Conservation (phyloP, 2,113 vertebrate species). For the Ahaetulla prasina region DNA sequence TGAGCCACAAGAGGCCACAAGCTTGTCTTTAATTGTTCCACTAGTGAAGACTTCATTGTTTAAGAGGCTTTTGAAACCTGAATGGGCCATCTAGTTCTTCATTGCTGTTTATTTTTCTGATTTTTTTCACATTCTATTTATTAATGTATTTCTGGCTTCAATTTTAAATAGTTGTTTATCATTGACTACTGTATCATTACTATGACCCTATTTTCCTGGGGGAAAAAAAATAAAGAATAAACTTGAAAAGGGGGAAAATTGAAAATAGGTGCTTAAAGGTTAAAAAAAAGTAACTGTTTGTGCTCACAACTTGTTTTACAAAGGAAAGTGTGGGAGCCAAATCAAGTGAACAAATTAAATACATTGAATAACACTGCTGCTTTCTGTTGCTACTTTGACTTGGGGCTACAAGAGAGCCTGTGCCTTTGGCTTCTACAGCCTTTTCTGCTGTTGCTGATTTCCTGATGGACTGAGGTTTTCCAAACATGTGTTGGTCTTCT, state of each 20-base stretch:
- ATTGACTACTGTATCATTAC: neutral
- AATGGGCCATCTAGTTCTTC: neutral
- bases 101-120: neutral
- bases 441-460: neutral
- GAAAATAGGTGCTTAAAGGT: neutral
- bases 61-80: neutral
- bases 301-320: neutral
- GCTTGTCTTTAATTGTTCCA: neutral
- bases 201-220: neutral
- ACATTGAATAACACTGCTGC: neutral
- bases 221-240: neutral
- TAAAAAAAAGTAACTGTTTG: neutral
- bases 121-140: neutral
- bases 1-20: too few relatives aligned
- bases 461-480: neutral
- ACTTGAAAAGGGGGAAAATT: neutral
- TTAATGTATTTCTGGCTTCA: neutral
- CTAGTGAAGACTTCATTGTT: neutral
- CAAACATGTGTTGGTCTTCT: neutral
- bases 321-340: neutral
- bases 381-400: neutral
- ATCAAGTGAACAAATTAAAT: neutral
- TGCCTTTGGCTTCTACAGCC: neutral
- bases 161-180: neutral
- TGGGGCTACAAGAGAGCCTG: neutral